Percentiles rank a stretch among this genome's conserved stretches.
Conservation (phyloP, 1,140 invertebrate species). For the Drosophila murphyi region DNA sequence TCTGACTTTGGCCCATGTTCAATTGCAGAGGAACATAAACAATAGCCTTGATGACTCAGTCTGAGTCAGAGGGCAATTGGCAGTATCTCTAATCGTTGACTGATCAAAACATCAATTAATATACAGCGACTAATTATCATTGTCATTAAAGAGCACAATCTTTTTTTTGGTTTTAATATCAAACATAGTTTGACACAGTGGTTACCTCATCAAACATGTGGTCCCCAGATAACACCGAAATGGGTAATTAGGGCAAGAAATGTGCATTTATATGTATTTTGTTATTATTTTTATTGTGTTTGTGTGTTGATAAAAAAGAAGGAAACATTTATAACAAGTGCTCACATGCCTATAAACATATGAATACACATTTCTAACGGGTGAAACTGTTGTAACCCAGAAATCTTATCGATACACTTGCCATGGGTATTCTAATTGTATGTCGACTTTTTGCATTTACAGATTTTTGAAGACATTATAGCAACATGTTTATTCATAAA, state of each 20-base stretch:
- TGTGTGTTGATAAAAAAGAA: constrained; percentile 18
- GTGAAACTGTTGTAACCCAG: constrained; percentile 9
- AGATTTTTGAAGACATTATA: too few relatives aligned
- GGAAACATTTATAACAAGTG: constrained; percentile 1
- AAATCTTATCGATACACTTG: constrained; percentile 26
- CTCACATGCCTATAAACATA: neutral
- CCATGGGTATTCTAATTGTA: too few relatives aligned
- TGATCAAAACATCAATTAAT: neutral
- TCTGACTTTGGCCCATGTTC: constrained; percentile 34
- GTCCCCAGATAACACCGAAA: neutral
- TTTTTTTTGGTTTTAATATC: too few relatives aligned
- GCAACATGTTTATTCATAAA: too few relatives aligned
- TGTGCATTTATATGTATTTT: neutral
- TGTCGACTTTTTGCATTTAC: too few relatives aligned
- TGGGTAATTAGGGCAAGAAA: neutral
- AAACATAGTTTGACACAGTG: neutral
- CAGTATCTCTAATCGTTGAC: neutral
- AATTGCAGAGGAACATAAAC: constrained; percentile 37
- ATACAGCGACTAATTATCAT: neutral
- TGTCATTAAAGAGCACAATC: neutral
- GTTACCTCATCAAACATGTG: neutral
- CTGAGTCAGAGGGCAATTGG: neutral
- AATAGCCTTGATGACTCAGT: constrained; percentile 11
- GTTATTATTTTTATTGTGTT: neutral
- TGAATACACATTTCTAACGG: neutral